A percentile compares a stretch with the other conserved stretches of the same genome.
These are phyloP conservation scores for Schizopygopsis malacanthus DNA, from an alignment of 2,797 vertebrate species.

Conservation along the genomic window DNA sequence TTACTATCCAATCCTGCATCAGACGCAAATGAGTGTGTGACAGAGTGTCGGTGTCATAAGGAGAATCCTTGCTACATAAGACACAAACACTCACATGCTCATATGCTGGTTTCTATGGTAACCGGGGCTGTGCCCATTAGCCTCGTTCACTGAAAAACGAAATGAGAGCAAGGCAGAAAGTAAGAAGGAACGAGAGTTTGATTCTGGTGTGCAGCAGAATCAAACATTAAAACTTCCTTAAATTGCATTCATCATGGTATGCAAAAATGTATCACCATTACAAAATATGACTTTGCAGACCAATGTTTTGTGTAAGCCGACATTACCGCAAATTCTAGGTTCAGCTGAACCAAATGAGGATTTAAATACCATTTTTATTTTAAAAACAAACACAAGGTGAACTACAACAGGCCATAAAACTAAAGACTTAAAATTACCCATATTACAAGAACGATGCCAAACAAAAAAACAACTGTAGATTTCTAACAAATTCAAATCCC, in stretches of 20 bases:
- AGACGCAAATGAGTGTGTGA: conserved; percentile 20
- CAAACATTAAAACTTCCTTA: neutral
- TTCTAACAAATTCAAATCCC: neutral
- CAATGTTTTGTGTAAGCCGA: neutral
- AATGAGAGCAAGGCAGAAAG: neutral
- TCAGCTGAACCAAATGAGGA: neutral
- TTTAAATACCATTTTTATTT: neutral
- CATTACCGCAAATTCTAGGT: neutral
- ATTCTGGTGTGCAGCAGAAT: neutral
- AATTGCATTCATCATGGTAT: conserved; percentile 24
- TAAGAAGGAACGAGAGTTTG: neutral
- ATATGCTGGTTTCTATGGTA: conserved; percentile 54
- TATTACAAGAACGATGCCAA: neutral
- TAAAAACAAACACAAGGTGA: neutral
- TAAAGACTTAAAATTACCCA: neutral
- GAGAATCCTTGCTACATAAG: conserved; percentile 40
- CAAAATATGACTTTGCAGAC: conserved; percentile 13
- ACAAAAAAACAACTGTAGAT: neutral
- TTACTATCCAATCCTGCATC: neutral
- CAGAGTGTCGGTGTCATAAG: neutral
- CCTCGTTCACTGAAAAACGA: conserved; percentile 17
- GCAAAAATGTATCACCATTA: neutral
- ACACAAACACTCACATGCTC: conserved; percentile 23
- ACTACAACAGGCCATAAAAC: neutral
- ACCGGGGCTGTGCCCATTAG: conserved; percentile 51